Conservation (phyloP, 2,113 vertebrate species). For the Thunnus maccoyii region DNA sequence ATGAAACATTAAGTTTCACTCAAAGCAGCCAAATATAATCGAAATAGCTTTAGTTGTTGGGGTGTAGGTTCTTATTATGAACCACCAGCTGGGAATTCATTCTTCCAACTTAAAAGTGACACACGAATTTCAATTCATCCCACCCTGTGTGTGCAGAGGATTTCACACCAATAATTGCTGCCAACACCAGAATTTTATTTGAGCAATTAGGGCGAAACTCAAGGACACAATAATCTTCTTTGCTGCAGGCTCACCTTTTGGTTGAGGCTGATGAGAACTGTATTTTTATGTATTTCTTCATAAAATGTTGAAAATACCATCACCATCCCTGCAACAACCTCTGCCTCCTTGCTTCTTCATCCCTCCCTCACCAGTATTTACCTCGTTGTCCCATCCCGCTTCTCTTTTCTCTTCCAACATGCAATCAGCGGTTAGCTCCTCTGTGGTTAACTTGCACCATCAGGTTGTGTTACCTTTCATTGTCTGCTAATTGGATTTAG, state of each 20-base stretch:
- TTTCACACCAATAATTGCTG: not conserved
- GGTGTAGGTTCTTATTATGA: not conserved
- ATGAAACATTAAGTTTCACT: not conserved
- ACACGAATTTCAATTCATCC: not conserved
- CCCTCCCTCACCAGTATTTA: not conserved
- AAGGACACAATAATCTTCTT: not conserved
- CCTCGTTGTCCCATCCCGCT: not conserved
- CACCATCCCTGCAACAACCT: not conserved
- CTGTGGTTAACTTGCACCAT: conserved; percentile 64
- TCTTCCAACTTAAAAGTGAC: not conserved
- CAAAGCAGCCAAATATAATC: not conserved
- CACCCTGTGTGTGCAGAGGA: not conserved
- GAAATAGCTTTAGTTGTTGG: not conserved
- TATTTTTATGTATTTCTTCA: conserved; percentile 26
- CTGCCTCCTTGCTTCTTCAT: not conserved
- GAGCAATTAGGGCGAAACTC: not conserved
- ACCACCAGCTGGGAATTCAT: not conserved
- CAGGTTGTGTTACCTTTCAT: conserved; percentile 69
- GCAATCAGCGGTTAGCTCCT: conserved; percentile 38
- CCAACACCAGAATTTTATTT: conserved; percentile 4
- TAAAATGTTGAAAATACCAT: conserved; percentile 19
- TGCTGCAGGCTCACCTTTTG: conserved; percentile 15
- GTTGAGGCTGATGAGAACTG: conserved; percentile 12
- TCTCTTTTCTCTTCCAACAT: not conserved
- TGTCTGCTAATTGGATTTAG: conserved; percentile 76